A percentile compares a stretch with the other conserved stretches of the same genome.
Evolutionary conservation across 2,113 vertebrate genomes (phyloP).

Genomic region (Channa argus): DNA sequence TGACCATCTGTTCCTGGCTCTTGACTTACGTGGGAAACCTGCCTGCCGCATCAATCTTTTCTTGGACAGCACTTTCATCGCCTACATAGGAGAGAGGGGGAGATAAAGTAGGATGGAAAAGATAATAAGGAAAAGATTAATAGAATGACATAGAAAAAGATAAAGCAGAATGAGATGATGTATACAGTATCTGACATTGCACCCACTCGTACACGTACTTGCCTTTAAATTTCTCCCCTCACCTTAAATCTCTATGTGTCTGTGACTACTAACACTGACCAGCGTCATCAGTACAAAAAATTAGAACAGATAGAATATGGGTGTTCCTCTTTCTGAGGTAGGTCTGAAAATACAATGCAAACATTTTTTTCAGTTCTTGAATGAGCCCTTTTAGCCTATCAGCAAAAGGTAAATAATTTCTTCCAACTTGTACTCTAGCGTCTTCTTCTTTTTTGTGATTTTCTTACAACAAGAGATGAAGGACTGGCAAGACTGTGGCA

Average conservation of each 20-base stretch:
- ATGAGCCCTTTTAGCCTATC: no score
- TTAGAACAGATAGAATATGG: neutral
- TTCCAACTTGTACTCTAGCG: no score
- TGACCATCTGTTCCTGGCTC: conserved; percentile 58
- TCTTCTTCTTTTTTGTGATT: no score
- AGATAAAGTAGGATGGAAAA: conserved; percentile 22
- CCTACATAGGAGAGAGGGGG: conserved; percentile 79
- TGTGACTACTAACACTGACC: neutral
- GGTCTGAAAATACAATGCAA: no score
- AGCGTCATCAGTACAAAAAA: neutral
- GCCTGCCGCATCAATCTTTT: conserved; percentile 97
- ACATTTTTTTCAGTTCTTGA: no score
- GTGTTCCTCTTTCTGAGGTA: no score
- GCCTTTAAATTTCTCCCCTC: conserved; percentile 1
- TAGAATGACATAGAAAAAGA: conserved; percentile 20
- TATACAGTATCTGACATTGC: conserved; percentile 18
- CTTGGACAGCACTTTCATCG: conserved; percentile 99
- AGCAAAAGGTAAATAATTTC: no score
- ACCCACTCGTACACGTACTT: conserved; percentile 43
- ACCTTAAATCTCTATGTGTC: conserved; percentile 21
- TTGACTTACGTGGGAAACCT: conserved; percentile 95
- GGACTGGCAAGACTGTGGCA: no score
- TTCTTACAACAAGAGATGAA: no score
- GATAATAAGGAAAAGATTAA: no score
- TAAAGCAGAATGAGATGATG: conserved; percentile 2